These are phyloP conservation scores for Lepus europaeus DNA, from an alignment of 2,113 vertebrate species.

Conservation along the genomic window DNA sequence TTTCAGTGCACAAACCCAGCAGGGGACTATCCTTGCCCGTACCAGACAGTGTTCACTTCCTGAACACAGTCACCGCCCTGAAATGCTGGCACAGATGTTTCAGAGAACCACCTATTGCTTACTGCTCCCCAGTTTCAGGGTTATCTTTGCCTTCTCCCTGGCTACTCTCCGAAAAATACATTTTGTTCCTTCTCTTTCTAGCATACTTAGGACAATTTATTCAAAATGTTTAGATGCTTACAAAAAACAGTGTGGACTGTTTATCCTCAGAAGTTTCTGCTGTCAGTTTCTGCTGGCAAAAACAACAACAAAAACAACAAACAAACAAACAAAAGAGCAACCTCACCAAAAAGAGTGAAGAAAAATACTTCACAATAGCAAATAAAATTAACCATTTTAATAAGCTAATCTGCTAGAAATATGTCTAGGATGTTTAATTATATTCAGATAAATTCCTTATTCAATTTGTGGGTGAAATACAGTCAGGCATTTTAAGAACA, in stretches of 20 bases:
- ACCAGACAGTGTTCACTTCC: background rate
- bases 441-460: slow-evolving; percentile 19
- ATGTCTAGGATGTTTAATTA: slow-evolving; percentile 21
- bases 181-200: slow-evolving; percentile 38
- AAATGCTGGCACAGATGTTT: background rate
- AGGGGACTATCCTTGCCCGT: fast-evolving
- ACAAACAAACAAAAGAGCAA: background rate
- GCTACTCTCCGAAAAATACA: background rate
- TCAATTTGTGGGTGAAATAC: slow-evolving; percentile 35
- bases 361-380: background rate
- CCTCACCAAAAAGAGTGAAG: background rate
- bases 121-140: background rate
- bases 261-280: slow-evolving; percentile 8
- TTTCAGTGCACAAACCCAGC: too few relatives aligned
- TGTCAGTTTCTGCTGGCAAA: slow-evolving; percentile 1
- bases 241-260: slow-evolving; percentile 39
- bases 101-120: background rate
- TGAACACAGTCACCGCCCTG: background rate
- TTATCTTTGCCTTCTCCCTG: background rate
- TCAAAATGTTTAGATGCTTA: slow-evolving; percentile 47
- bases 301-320: background rate
- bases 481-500: background rate
- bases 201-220: slow-evolving; percentile 35
- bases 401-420: background rate
- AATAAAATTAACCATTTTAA: slow-evolving; percentile 44